A percentile compares a stretch with the other conserved stretches of the same genome.
These are phyloP conservation scores for Phortica magna DNA, from an alignment of 2,888 invertebrate genomes.

Conservation along the genomic window DNA sequence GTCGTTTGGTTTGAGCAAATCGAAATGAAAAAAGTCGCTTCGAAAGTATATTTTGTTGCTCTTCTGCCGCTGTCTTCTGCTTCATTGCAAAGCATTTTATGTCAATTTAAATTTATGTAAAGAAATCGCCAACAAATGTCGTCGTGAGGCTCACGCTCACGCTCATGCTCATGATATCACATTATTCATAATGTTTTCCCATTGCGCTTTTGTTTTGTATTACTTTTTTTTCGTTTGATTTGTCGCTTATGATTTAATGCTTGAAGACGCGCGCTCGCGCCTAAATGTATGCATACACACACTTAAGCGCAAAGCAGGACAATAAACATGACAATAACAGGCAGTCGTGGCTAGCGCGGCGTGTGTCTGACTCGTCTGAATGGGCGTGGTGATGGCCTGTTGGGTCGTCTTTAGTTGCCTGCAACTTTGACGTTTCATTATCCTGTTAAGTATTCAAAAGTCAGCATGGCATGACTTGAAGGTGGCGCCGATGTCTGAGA, in stretches of 20 bases:
- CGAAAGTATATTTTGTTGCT: constrained; percentile 20
- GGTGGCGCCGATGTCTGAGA: background rate
- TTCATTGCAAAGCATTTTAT: constrained; percentile 53
- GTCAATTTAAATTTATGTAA: constrained; percentile 72
- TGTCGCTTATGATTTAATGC: constrained; percentile 66
- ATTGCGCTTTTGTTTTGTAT: constrained; percentile 28
- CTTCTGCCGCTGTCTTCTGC: constrained; percentile 33
- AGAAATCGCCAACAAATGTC: constrained; percentile 52
- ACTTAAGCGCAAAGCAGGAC: constrained; percentile 62
- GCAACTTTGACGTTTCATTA: constrained; percentile 72
- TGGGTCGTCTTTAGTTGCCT: background rate
- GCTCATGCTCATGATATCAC: constrained; percentile 40
- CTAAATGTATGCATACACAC: constrained; percentile 62
- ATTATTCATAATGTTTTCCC: constrained; percentile 46
- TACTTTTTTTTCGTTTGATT: constrained; percentile 32
- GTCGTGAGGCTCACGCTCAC: background rate
- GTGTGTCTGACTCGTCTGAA: no score
- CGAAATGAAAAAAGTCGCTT: background rate
- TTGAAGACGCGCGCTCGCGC: constrained; percentile 68
- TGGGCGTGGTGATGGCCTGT: no score
- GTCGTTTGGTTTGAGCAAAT: background rate
- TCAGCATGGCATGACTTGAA: constrained; percentile 53
- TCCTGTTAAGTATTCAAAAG: constrained; percentile 74
- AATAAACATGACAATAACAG: constrained; percentile 44
- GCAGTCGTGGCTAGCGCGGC: constrained; percentile 39